A percentile compares a stretch with the other conserved stretches of the same genome.
Evolutionary conservation across 1,140 invertebrate species (phyloP).

Genomic region (Zaprionus ghesquierei): DNA sequence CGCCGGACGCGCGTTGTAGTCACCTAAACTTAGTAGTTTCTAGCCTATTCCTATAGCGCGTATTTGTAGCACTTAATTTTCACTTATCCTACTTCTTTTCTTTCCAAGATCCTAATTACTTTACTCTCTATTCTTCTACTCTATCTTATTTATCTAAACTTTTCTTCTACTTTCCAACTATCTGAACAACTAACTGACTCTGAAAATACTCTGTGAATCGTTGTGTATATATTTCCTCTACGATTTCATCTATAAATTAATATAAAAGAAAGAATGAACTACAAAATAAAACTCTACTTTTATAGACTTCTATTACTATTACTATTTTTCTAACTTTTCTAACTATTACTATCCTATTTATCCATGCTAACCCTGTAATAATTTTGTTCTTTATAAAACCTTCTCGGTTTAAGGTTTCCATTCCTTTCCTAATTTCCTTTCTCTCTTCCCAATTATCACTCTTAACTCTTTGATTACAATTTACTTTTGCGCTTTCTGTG

Average conservation of each 20-base stretch:
- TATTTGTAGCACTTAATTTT: constrained; percentile 65
- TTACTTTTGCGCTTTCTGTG: too few relatives aligned
- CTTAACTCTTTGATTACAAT: too few relatives aligned
- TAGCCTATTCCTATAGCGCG: constrained; percentile 71
- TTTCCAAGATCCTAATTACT: neutral
- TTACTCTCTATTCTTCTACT: neutral
- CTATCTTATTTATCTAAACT: constrained; percentile 1
- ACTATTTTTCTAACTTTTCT: neutral
- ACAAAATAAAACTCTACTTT: constrained; percentile 49
- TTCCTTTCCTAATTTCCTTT: neutral
- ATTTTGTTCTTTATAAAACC: neutral
- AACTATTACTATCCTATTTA: too few relatives aligned
- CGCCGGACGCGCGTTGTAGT: constrained; percentile 66
- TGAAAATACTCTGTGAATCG: constrained; percentile 26
- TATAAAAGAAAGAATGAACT: constrained; percentile 30
- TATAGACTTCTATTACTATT: constrained; percentile 16
- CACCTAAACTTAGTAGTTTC: constrained; percentile 73
- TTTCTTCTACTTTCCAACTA: neutral
- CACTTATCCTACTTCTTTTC: constrained; percentile 9
- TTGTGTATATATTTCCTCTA: constrained; percentile 67
- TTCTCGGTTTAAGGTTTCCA: neutral
- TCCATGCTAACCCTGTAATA: neutral
- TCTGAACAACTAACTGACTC: constrained; percentile 12
- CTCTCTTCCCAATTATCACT: too few relatives aligned
- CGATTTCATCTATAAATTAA: constrained; percentile 38